Percentiles rank a stretch among this genome's conserved stretches.
These are phyloP conservation scores for Ormyrus rosae DNA, from an alignment of 2,888 invertebrate species.

Conservation along the genomic window DNA sequence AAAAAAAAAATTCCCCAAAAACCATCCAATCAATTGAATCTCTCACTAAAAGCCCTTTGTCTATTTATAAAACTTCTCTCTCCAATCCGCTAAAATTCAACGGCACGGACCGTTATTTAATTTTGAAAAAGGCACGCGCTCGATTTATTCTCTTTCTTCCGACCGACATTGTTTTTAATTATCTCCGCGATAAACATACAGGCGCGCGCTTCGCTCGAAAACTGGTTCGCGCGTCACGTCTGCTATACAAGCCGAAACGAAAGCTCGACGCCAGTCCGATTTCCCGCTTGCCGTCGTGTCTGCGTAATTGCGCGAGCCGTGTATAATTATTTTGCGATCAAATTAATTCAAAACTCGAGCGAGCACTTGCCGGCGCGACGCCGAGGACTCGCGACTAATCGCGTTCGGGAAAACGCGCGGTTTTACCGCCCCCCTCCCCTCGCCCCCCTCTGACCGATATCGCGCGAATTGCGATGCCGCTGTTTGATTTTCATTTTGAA, in stretches of 20 bases:
- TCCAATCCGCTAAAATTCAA: too few species aligned
- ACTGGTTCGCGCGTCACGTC: not conserved
- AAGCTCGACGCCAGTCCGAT: not conserved
- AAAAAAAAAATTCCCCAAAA: too few species aligned
- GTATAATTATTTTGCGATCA: conserved; percentile 31
- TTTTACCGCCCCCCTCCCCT: not conserved
- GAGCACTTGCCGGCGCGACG: not conserved
- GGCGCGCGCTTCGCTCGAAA: not conserved
- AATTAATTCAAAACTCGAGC: conserved; percentile 32
- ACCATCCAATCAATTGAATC: too few species aligned
- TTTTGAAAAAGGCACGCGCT: too few species aligned
- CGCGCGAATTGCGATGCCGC: too few species aligned
- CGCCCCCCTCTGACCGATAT: too few species aligned
- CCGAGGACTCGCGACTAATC: not conserved
- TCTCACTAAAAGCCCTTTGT: too few species aligned
- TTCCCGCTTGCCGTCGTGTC: not conserved
- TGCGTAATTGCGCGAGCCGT: not conserved
- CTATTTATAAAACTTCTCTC: too few species aligned
- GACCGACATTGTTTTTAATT: conserved; percentile 5
- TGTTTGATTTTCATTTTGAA: too few species aligned
- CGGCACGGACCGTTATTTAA: too few species aligned
- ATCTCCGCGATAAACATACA: not conserved
- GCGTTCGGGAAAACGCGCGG: not conserved
- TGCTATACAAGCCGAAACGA: conserved; percentile 1
- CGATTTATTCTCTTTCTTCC: too few species aligned